Percentiles rank a stretch among this genome's conserved stretches.
These are phyloP conservation scores for Amphimallon solstitiale DNA, from an alignment of 2,888 invertebrate genomes.

Conservation along the genomic window DNA sequence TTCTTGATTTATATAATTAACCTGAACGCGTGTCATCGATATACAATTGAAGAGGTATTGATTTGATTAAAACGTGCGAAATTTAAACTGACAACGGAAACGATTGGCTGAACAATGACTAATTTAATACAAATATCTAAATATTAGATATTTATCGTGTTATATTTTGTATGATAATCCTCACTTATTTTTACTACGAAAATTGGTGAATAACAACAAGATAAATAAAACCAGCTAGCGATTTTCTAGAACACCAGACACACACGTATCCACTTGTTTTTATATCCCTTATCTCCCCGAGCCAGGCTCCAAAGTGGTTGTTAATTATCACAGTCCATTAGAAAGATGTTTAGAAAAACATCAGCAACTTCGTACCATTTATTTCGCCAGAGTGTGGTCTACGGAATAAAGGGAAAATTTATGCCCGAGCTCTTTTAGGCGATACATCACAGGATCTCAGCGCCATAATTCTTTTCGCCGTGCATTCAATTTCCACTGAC, in stretches of 20 bases:
- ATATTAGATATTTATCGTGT: too few species aligned
- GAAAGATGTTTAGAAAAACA: slow-evolving; percentile 31
- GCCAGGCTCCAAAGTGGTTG: slow-evolving; percentile 23
- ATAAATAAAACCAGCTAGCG: slow-evolving; percentile 5
- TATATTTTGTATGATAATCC: too few species aligned
- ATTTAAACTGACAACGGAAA: too few species aligned
- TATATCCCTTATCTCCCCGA: slow-evolving; percentile 12
- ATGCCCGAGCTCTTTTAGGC: slow-evolving; percentile 10
- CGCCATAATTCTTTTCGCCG: slow-evolving; percentile 22
- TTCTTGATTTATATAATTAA: too few species aligned
- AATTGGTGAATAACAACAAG: neutral
- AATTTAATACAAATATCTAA: too few species aligned
- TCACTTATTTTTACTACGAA: too few species aligned
- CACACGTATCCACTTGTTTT: slow-evolving; percentile 9
- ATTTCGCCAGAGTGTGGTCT: slow-evolving; percentile 5
- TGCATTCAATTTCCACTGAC: slow-evolving; percentile 30
- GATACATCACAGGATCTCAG: slow-evolving; percentile 25
- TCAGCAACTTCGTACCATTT: slow-evolving; percentile 23
- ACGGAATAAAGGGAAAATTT: slow-evolving; percentile 19
- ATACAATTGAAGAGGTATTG: too few species aligned
- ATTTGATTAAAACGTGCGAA: too few species aligned
- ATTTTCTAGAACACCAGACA: neutral
- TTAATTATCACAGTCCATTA: slow-evolving; percentile 32
- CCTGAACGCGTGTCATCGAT: too few species aligned
- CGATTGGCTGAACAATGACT: too few species aligned